Base-by-base conservation (phyloP, 2,113 vertebrate genomes). In the Charina bottae region DNA sequence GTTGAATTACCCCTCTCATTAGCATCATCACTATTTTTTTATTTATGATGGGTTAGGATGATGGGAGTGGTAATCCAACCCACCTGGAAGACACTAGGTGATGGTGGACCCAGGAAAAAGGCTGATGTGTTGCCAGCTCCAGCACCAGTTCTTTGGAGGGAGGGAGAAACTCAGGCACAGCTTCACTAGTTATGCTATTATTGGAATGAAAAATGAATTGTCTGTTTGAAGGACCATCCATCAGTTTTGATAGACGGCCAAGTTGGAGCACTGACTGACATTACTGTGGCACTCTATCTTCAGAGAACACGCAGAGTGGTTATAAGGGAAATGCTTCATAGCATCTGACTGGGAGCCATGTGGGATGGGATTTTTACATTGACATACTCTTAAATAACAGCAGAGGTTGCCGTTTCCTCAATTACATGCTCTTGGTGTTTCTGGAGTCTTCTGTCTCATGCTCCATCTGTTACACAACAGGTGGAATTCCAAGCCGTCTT, bases 401-500 rank as follows among this genome's bases (percentile, higher is more conserved):
- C n/a, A n/a, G 26, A 83, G 37, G 24, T 83, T 92, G 56, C 42
- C 49, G 62, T 92, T 92, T 3, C 55, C 28, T 46, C 60, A 54
- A 92, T 88, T 88, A 60, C 68, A 59, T n/a, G 19, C 55, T 53
- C 91, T 59, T 72, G 15, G 42, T 83, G 58, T 78, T 83, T 88
- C 37, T 58, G 54, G 64, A 59, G 91, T 83, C 64, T 55, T 91
- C 42, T 9, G 12, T 55, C 42, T 88, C 68, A 28, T 26, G 5
- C 55, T 62, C 91, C 91, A 92, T 92, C 68, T 88, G 91, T 60
- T 33, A 49, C 68, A 55, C 37, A 49, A 88, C 91, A 92, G 91
- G 91, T 92, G 86, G 86, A 83, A 83, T 78, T 59, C 55, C 64
- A 58, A 17, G 42, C 86, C 3, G 21, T 62, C 88, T 60, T 12